Base-by-base conservation (phyloP, 1,140 invertebrate genomes). In the Epicauta chinensis region DNA sequence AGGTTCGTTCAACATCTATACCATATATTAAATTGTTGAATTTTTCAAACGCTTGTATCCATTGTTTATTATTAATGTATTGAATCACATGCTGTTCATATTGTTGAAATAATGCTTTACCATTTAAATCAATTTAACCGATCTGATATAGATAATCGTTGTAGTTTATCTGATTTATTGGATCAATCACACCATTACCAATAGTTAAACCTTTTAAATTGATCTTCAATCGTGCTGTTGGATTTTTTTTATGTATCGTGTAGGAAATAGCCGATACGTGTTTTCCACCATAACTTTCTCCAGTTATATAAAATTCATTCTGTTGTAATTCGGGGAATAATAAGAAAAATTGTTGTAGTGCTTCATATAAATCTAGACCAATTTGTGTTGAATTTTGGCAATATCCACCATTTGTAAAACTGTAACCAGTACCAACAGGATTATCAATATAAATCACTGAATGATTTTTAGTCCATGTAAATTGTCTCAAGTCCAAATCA, bases 211-310 rank as follows among this genome's bases (percentile, higher is more conserved):
- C 84, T 73, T 83, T 73, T 1, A 87, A 63, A 68, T 86, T 86
- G 14, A 87, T 83, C n/a, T n/a, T n/a, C 60, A 78, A 80, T 3
- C 71, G 61, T 38, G 77, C 67, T 11, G 80, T 73, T 15, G 77
- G 70, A 60, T 83, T 86, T 29, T 82, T 77, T 55, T 76, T 74
- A 55, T 87, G 80, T 46, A 92, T 91, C 36, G 83, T 81, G 56
- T 87, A 80, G 0, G 79, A 78, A 10, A 89, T 71, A 0, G 86
- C 84, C 2, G 89, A 88, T 1, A 90, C 81, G 66, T 91, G 89
- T 66, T 86, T 84, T 14, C 89, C 89, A 2, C 78, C 90, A 68
- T 93, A 93, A 1, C 89, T 92, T 71, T 93, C 89, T 5, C 91
- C 91, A 15, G 84, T 81, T 1, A 93, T 77, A 59, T 78, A 89